Conservation (phyloP, 2,888 invertebrate genomes). For the Drosophila sordidula region DNA sequence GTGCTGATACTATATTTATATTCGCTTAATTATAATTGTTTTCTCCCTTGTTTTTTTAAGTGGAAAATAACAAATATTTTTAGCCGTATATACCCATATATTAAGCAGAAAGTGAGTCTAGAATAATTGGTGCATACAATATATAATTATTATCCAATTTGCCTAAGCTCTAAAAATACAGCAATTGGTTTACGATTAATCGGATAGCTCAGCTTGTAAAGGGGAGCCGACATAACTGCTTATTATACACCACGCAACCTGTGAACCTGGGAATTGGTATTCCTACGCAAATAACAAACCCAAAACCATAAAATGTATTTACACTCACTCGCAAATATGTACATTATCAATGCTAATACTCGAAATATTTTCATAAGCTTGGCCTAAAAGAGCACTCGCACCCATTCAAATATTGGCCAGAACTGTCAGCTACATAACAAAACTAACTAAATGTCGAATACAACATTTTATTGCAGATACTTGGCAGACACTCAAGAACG, state of each 20-base stretch:
- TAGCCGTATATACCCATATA: background rate
- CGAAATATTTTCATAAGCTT: background rate
- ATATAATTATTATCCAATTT: slow-evolving; percentile 22
- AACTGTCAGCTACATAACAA: background rate
- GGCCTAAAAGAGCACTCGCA: background rate
- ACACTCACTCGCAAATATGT: background rate
- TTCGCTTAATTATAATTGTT: too few species aligned
- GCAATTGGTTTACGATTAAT: slow-evolving; percentile 33
- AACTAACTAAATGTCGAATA: slow-evolving; percentile 10
- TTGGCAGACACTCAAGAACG: slow-evolving; percentile 9
- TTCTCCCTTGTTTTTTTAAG: too few species aligned
- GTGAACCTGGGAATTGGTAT: background rate
- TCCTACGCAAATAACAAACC: background rate
- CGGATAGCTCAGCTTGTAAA: slow-evolving; percentile 16
- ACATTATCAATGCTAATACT: slow-evolving; percentile 3
- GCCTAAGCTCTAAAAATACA: slow-evolving; percentile 22
- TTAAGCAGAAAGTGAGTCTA: too few species aligned
- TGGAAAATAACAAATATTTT: background rate
- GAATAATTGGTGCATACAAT: background rate
- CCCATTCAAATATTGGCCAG: background rate
- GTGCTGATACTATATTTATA: too few species aligned
- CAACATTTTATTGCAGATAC: slow-evolving; percentile 19
- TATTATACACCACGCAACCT: slow-evolving; percentile 10
- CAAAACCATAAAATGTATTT: background rate
- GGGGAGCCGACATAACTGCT: slow-evolving; percentile 1